Conservation (phyloP, 2,888 invertebrate genomes). For the Ectobius pallidus region DNA sequence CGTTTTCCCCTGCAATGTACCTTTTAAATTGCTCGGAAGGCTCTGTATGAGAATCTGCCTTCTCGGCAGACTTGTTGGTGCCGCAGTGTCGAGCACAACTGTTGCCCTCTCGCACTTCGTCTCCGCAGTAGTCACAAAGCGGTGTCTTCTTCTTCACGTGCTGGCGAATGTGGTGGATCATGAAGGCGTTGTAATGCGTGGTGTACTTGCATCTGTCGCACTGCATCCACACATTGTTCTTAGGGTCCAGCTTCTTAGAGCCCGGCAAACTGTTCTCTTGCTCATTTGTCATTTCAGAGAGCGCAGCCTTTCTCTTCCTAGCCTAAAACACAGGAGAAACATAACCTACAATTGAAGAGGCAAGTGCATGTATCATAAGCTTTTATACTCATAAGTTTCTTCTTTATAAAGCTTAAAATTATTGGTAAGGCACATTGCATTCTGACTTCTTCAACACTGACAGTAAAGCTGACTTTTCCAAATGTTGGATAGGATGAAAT, state of each 20-base stretch:
- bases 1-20: not conserved
- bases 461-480: too few species aligned
- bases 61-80: not conserved
- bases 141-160: slow-evolving; percentile 47
- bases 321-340: slow-evolving; percentile 40
- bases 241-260: slow-evolving; percentile 42
- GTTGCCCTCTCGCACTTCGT: slow-evolving; percentile 21
- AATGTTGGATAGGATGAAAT: too few species aligned
- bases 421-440: too few species aligned
- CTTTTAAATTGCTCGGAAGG: not conserved
- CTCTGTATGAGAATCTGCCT: not conserved
- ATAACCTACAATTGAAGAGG: too few species aligned
- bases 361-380: too few species aligned
- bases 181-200: slow-evolving; percentile 51
- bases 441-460: too few species aligned
- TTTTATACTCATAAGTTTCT: too few species aligned
- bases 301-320: slow-evolving; percentile 45
- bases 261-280: slow-evolving; percentile 36
- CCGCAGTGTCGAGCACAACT: slow-evolving; percentile 29
- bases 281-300: slow-evolving; percentile 35
- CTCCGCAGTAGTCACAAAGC: slow-evolving; percentile 38
- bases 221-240: slow-evolving; percentile 50
- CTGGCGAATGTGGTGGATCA: slow-evolving; percentile 50
- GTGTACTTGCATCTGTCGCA: slow-evolving; percentile 54
- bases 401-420: too few species aligned